phyloP scores from a whole-genome alignment of 2,888 invertebrate genomes.

The Bembecia ichneumoniformis region DNA sequence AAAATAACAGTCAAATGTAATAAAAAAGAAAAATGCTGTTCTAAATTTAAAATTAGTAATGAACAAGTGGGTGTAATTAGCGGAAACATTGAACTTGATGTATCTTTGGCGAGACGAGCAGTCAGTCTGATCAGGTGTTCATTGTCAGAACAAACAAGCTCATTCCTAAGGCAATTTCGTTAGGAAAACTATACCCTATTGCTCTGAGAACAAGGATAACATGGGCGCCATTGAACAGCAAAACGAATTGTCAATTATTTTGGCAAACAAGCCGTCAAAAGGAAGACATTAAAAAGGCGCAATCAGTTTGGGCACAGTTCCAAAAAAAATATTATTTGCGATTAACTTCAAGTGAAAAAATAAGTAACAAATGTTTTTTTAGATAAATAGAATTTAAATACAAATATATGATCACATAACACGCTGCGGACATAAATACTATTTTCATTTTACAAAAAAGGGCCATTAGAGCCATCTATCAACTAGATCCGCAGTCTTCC shows the following conservation, averaged over 20 bases:
- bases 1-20: too few relatives aligned
- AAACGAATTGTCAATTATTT: conserved; percentile 11
- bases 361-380: neutral
- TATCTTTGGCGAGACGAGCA: neutral
- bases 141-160: neutral
- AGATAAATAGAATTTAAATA: neutral
- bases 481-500: too few relatives aligned
- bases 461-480: too few relatives aligned
- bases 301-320: conserved; percentile 30
- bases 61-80: conserved; percentile 29
- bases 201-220: neutral
- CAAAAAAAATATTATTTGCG: conserved; percentile 25
- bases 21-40: neutral
- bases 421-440: too few relatives aligned
- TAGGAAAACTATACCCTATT: neutral
- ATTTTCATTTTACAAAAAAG: too few relatives aligned
- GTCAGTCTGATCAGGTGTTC: neutral
- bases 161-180: neutral
- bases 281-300: conserved; percentile 17
- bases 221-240: neutral
- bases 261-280: conserved; percentile 18
- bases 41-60: neutral
- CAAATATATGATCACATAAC: neutral
- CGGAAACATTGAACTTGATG: conserved; percentile 55
- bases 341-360: conserved; percentile 6